Percentiles rank a stretch among this genome's conserved stretches.
Evolutionary conservation across 2,113 vertebrate species (phyloP).

Genomic region (Callospermophilus lateralis): DNA sequence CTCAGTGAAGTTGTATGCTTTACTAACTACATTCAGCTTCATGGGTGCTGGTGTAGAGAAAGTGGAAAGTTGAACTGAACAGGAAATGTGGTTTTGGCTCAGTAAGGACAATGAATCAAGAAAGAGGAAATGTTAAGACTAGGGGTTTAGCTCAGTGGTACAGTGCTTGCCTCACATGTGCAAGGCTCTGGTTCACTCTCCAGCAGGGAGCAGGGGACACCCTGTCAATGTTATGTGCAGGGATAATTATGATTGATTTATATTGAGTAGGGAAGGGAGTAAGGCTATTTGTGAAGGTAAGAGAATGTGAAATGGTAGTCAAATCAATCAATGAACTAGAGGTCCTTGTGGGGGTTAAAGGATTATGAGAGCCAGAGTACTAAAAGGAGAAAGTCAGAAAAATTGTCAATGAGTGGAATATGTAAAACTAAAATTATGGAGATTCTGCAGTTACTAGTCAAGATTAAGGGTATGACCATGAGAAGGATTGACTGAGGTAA

Average conservation of each 20-base stretch:
- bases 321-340: neutral
- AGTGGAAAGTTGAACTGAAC: neutral
- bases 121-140: neutral
- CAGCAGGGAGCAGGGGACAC: neutral
- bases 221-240: neutral
- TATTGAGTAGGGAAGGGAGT: neutral
- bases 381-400: neutral
- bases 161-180: neutral
- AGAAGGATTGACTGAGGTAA: neutral
- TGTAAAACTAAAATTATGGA: neutral
- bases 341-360: neutral
- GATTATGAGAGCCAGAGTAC: neutral
- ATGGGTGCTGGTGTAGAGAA: neutral
- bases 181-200: neutral
- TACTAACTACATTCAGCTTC: conserved; percentile 28
- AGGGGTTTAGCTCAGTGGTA: neutral
- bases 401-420: neutral
- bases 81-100: conserved; percentile 43
- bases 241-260: neutral
- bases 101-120: conserved; percentile 45
- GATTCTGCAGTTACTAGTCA: neutral
- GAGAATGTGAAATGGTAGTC: neutral
- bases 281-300: neutral
- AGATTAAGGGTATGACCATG: neutral
- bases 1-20: conserved; percentile 5